Evolutionary conservation across 1,140 invertebrate species (phyloP).

Genomic region (Tetramorium simillimum): DNA sequence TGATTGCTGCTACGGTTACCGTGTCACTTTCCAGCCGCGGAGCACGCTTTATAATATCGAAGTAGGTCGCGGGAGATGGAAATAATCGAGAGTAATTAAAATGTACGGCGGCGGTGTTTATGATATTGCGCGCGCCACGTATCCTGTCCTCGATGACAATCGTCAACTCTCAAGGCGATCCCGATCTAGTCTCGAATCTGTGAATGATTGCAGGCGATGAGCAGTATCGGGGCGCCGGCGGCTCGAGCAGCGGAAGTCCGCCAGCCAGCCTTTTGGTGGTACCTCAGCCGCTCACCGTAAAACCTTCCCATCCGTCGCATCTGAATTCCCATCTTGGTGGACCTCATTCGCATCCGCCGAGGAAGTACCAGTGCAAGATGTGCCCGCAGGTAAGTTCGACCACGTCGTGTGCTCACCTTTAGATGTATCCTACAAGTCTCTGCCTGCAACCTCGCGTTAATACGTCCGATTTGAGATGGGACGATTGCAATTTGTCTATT

Average conservation of each 20-base stretch:
- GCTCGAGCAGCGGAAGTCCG: conserved; percentile 85
- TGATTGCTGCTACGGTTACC: neutral
- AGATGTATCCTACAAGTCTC: neutral
- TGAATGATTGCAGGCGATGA: conserved; percentile 82
- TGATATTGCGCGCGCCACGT: neutral
- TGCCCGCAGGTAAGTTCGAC: conserved; percentile 95
- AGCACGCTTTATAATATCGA: conserved; percentile 31
- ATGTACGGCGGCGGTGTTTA: neutral
- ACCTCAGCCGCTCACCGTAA: conserved; percentile 94
- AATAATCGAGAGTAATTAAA: conserved; percentile 36
- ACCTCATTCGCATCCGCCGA: conserved; percentile 85
- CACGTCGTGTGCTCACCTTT: neutral
- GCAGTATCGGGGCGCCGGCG: conserved; percentile 85
- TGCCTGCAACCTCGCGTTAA: neutral
- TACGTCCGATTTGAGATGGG: neutral
- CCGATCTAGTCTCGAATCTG: neutral
- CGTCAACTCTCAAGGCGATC: conserved; percentile 28
- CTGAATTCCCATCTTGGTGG: conserved; percentile 83
- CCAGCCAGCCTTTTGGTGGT: conserved; percentile 91
- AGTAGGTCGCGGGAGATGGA: conserved; percentile 30
- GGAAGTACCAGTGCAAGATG: conserved; percentile 99
- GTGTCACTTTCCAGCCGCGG: conserved; percentile 1
- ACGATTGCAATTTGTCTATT: neutral
- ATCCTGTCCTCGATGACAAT: neutral
- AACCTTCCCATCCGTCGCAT: conserved; percentile 84